Evolutionary conservation across 92 coral and sea anemone genomes (phyloP).

Genomic region (Epizoanthus illoricatus): DNA sequence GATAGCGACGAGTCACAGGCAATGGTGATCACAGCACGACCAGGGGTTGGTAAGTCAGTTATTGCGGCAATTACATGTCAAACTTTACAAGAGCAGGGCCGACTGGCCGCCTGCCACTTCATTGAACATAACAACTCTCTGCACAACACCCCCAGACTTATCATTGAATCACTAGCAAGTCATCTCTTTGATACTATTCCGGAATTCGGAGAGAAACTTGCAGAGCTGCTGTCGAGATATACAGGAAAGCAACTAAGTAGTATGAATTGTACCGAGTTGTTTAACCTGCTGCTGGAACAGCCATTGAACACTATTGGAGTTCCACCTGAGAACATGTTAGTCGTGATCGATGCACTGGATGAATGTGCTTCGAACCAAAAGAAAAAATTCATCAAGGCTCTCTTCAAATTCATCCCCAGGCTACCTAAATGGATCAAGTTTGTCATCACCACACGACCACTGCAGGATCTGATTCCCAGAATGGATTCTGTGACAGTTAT

Average conservation of each 20-base stretch:
- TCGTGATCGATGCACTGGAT: not conserved
- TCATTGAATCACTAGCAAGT: not conserved
- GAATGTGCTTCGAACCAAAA: not conserved
- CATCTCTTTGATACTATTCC: not conserved
- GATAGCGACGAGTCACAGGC: not conserved
- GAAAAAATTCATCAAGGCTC: not conserved
- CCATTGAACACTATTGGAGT: not conserved
- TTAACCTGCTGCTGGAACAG: not conserved
- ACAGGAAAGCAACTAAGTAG: not conserved
- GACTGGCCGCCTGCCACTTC: not conserved
- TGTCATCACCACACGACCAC: not conserved
- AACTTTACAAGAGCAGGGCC: not conserved
- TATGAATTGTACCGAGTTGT: not conserved
- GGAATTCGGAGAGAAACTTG: not conserved
- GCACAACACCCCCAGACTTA: not conserved
- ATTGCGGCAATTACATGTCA: not conserved
- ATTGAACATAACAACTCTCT: not conserved
- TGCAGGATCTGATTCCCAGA: not conserved
- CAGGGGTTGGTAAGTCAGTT: constrained; percentile 6
- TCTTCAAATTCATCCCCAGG: not conserved
- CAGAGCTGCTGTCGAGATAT: not conserved
- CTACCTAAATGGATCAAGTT: constrained; percentile 13
- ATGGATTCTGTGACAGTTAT: not conserved
- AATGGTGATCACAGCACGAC: not conserved
- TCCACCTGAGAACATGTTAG: not conserved